Percentiles rank a stretch among this genome's conserved stretches.
Evolutionary conservation across 2,113 vertebrate species (phyloP).

Genomic region (Lota lota): DNA sequence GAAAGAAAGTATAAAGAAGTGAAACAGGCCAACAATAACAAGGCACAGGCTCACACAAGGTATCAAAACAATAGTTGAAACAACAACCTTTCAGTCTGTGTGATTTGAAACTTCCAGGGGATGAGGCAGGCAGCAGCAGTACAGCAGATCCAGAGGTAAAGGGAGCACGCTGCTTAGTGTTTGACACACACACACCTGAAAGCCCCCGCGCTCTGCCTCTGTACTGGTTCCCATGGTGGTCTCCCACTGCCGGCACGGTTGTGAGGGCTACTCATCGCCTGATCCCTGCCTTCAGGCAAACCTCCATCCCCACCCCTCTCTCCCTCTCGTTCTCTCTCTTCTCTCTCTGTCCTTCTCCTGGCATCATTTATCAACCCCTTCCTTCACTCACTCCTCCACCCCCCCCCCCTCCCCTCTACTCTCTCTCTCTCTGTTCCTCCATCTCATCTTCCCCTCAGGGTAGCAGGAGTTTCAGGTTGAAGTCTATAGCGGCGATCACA

Average conservation of each 20-base stretch:
- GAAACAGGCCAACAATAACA: background rate
- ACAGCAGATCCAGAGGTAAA: slow-evolving; percentile 46
- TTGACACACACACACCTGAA: slow-evolving; percentile 62
- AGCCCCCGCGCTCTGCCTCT: slow-evolving; percentile 58
- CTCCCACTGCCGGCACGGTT: slow-evolving; percentile 69
- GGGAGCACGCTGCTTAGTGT: slow-evolving; percentile 61
- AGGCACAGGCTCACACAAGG: background rate
- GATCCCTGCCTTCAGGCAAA: slow-evolving; percentile 74
- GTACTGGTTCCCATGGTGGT: slow-evolving; percentile 70
- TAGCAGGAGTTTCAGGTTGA: slow-evolving; percentile 67
- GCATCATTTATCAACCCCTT: slow-evolving; percentile 46
- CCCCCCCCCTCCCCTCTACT: slow-evolving; percentile 33
- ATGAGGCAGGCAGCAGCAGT: background rate
- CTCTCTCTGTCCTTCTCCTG: slow-evolving; percentile 23
- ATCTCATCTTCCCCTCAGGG: slow-evolving; percentile 60
- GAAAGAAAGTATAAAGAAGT: background rate
- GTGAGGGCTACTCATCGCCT: slow-evolving; percentile 71
- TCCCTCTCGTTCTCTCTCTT: slow-evolving; percentile 16
- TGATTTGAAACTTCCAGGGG: slow-evolving; percentile 32
- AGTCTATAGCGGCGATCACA: slow-evolving; percentile 73
- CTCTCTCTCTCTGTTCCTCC: slow-evolving; percentile 11
- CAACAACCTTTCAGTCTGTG: slow-evolving; percentile 31
- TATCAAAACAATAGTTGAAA: slow-evolving; percentile 38
- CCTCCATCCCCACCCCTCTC: slow-evolving; percentile 40
- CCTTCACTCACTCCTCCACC: slow-evolving; percentile 49